phyloP scores from a whole-genome alignment of 2,888 invertebrate genomes.

The Pachliopta kotzebuea region DNA sequence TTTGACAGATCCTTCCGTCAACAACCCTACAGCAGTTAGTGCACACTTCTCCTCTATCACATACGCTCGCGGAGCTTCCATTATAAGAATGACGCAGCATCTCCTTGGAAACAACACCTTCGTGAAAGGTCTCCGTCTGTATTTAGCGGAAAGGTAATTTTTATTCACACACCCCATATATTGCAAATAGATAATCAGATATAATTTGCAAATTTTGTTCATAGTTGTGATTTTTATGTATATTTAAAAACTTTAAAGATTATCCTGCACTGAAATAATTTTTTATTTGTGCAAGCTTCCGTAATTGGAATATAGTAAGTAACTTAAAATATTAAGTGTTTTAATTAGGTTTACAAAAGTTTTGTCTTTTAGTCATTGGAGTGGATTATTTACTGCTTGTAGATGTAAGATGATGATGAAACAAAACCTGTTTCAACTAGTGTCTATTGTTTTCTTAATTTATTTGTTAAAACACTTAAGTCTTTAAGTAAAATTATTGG shows the following conservation, averaged over 20 bases:
- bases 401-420: too few species aligned
- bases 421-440: too few species aligned
- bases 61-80: slow-evolving; percentile 83
- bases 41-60: slow-evolving; percentile 84
- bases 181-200: too few species aligned
- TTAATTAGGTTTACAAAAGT: too few species aligned
- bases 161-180: neutral
- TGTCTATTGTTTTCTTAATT: too few species aligned
- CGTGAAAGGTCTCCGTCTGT: slow-evolving; percentile 72
- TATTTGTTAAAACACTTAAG: too few species aligned
- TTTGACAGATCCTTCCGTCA: slow-evolving; percentile 76
- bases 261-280: neutral
- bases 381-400: too few species aligned
- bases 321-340: neutral
- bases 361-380: too few species aligned
- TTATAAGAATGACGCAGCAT: slow-evolving; percentile 85
- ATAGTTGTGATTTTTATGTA: too few species aligned
- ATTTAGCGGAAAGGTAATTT: slow-evolving; percentile 73
- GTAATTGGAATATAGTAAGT: neutral
- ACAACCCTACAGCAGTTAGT: slow-evolving; percentile 79
- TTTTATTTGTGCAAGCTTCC: neutral
- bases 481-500: too few species aligned
- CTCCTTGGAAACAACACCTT: slow-evolving; percentile 79
- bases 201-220: too few species aligned
- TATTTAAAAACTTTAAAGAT: neutral